phyloP scores from a whole-genome alignment of 2,797 vertebrate genomes.

The Silurus aristotelis region DNA sequence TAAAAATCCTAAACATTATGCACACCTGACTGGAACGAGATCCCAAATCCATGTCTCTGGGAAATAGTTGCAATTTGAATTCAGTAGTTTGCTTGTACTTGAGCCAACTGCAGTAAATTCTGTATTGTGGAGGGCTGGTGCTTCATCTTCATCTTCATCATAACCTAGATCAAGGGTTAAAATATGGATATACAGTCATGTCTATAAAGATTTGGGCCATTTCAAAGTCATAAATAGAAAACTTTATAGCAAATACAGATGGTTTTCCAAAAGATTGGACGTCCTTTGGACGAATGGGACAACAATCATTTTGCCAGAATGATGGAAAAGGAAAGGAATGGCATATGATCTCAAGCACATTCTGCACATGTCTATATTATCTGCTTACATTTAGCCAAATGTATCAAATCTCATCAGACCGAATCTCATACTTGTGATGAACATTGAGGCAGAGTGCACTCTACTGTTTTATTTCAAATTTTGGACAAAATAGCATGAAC shows the following conservation, averaged over 20 bases:
- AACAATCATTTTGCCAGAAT: neutral
- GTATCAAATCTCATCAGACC: no score
- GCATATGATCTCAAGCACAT: neutral
- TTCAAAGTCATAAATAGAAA: neutral
- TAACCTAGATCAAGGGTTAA: neutral
- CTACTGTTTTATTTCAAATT: no score
- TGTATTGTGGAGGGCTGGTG: rapidly evolving
- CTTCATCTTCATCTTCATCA: neutral
- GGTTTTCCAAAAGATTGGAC: no score
- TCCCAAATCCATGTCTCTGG: slow-evolving; percentile 83
- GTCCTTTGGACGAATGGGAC: no score
- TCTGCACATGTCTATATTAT: no score
- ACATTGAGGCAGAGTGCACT: no score
- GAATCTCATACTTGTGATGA: no score
- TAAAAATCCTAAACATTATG: slow-evolving; percentile 12
- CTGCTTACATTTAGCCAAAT: no score
- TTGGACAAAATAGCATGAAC: no score
- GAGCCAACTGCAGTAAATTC: neutral
- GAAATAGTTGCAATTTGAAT: slow-evolving; percentile 70
- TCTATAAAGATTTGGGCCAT: neutral
- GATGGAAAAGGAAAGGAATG: neutral
- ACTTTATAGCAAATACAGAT: no score
- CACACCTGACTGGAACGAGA: slow-evolving; percentile 77
- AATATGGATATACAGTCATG: neutral
- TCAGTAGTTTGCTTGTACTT: slow-evolving; percentile 36